Evolutionary conservation across 2,888 invertebrate genomes (phyloP).

Genomic region (Mamestra brassicae): DNA sequence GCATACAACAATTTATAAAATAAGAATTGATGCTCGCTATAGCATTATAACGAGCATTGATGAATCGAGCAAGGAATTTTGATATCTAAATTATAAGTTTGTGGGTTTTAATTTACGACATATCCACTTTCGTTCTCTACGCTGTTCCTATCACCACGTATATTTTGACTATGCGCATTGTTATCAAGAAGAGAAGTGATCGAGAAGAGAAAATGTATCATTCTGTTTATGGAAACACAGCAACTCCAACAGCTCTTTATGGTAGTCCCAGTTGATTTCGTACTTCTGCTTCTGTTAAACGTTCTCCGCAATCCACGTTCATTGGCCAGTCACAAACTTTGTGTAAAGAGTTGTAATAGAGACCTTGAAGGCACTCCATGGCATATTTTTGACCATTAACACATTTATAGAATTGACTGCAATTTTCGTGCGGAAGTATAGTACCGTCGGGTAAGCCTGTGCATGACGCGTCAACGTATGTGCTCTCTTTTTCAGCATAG

Average conservation of each 20-base stretch:
- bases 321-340: constrained; percentile 75
- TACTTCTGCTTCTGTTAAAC: constrained; percentile 48
- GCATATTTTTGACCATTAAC: constrained; percentile 63
- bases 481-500: constrained; percentile 19
- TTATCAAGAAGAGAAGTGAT: not conserved
- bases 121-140: no score
- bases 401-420: constrained; percentile 76
- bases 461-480: constrained; percentile 63
- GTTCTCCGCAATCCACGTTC: constrained; percentile 72
- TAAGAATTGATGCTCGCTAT: not conserved
- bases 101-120: not conserved
- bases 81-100: not conserved
- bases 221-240: not conserved
- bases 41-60: not conserved
- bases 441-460: constrained; percentile 65
- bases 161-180: no score
- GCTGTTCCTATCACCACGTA: no score
- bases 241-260: not conserved
- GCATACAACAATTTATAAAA: not conserved
- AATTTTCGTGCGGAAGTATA: constrained; percentile 73
- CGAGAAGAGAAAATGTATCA: not conserved
- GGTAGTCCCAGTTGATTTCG: not conserved
- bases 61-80: not conserved
- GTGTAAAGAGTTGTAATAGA: constrained; percentile 67
- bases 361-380: constrained; percentile 61